Percentiles rank a stretch among this genome's conserved stretches.
Conservation (phyloP, 2,797 vertebrate species). For the Myotis findleyi region DNA sequence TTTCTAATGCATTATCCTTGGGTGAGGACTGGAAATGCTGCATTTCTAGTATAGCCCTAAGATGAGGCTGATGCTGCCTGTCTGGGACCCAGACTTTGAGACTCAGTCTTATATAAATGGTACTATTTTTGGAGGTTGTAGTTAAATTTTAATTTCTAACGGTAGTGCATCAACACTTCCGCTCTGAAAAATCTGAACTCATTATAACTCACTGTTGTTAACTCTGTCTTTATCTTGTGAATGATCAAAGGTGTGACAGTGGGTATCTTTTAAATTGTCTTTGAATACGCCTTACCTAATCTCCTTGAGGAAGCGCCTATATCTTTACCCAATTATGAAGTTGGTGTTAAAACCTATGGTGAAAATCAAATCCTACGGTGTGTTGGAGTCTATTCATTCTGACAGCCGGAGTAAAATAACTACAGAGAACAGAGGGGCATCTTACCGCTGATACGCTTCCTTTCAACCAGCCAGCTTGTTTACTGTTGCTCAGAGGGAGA, state of each 20-base stretch:
- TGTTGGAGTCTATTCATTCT: conserved; percentile 3
- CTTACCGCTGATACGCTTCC: neutral
- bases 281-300: neutral
- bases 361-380: neutral
- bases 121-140: neutral
- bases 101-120: neutral
- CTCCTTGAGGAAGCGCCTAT: neutral
- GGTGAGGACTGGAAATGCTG: neutral
- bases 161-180: neutral
- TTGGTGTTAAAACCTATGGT: neutral
- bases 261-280: neutral
- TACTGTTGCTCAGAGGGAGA: neutral
- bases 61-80: neutral
- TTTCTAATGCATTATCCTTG: neutral
- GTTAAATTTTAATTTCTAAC: neutral
- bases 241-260: neutral
- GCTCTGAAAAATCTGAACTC: neutral
- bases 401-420: neutral
- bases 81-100: neutral
- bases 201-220: neutral
- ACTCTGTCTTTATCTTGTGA: neutral
- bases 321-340: neutral
- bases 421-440: neutral
- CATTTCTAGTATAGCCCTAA: neutral
- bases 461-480: neutral